phyloP scores from a whole-genome alignment of 2,797 vertebrate genomes.

The Pampus argenteus region DNA sequence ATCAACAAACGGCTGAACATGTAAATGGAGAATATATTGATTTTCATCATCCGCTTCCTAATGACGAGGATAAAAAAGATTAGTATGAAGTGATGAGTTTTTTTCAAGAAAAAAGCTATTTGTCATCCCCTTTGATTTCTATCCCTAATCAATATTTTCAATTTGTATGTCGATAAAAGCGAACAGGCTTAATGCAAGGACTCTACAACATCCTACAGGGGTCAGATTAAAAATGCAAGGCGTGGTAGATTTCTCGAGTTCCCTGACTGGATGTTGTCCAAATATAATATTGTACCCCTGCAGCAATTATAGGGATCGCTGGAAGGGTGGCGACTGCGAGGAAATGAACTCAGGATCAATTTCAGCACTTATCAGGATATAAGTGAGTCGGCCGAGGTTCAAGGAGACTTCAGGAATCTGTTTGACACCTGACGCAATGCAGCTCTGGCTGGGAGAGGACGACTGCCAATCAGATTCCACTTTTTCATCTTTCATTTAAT shows the following conservation, averaged over 20 bases:
- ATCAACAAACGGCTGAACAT: constrained; percentile 23
- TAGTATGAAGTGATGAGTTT: constrained; percentile 44
- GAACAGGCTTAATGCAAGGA: constrained; percentile 61
- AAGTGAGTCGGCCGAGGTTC: constrained; percentile 66
- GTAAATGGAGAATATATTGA: constrained; percentile 44
- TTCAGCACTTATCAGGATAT: constrained; percentile 70
- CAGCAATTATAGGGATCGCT: constrained; percentile 75
- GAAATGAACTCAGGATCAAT: constrained; percentile 76
- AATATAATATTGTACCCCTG: constrained; percentile 72
- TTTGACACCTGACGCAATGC: constrained; percentile 49
- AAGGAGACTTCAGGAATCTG: constrained; percentile 72
- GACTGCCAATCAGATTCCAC: constrained; percentile 33
- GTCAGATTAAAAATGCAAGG: constrained; percentile 72
- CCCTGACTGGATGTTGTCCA: constrained; percentile 74
- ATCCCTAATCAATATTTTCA: constrained; percentile 72
- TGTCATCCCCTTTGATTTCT: constrained; percentile 72
- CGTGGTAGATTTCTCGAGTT: constrained; percentile 45
- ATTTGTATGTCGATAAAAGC: constrained; percentile 70
- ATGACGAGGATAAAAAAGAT: constrained; percentile 54
- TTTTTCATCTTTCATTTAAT: constrained; percentile 47
- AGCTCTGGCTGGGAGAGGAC: constrained; percentile 28
- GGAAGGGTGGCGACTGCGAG: constrained; percentile 53
- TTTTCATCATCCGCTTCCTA: constrained; percentile 39
- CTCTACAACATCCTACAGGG: constrained; percentile 57
- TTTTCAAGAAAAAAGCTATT: constrained; percentile 61